phyloP scores from a whole-genome alignment of 2,113 vertebrate species.

The Lepisosteus oculatus region DNA sequence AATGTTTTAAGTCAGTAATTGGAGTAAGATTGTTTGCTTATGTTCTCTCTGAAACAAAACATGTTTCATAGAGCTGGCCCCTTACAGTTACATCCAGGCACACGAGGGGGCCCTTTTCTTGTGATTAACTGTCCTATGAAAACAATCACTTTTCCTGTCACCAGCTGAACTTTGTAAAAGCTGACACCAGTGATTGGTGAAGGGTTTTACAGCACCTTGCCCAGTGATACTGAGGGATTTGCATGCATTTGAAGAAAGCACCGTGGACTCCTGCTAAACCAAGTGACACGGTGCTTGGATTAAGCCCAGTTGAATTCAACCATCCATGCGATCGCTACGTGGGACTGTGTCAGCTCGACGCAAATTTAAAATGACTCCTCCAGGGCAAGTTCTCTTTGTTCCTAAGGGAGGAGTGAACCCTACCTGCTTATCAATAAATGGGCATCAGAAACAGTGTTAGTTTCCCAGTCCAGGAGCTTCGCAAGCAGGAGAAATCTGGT shows the following conservation, averaged over 20 bases:
- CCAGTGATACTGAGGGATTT: background rate
- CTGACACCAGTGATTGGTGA: too few species aligned
- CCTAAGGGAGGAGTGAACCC: too few species aligned
- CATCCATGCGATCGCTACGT: background rate
- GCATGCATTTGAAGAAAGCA: background rate
- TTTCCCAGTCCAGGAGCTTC: slow-evolving; percentile 24
- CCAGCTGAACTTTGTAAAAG: too few species aligned
- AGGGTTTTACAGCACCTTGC: too few species aligned
- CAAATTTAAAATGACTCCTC: background rate
- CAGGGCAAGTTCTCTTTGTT: too few species aligned
- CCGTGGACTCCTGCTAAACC: background rate
- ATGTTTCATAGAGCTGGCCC: too few species aligned
- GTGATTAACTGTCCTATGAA: background rate
- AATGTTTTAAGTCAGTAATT: too few species aligned
- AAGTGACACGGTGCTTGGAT: background rate
- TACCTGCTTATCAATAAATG: background rate
- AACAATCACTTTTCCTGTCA: background rate
- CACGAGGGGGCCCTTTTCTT: background rate
- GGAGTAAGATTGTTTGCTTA: too few species aligned
- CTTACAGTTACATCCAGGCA: background rate
- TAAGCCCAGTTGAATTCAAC: background rate
- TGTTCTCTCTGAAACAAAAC: too few species aligned
- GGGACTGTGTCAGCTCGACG: background rate
- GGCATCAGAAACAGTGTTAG: background rate
- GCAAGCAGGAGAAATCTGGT: slow-evolving; percentile 19